phyloP scores from a whole-genome alignment of 2,888 invertebrate species.

The Drosophila birchii region DNA sequence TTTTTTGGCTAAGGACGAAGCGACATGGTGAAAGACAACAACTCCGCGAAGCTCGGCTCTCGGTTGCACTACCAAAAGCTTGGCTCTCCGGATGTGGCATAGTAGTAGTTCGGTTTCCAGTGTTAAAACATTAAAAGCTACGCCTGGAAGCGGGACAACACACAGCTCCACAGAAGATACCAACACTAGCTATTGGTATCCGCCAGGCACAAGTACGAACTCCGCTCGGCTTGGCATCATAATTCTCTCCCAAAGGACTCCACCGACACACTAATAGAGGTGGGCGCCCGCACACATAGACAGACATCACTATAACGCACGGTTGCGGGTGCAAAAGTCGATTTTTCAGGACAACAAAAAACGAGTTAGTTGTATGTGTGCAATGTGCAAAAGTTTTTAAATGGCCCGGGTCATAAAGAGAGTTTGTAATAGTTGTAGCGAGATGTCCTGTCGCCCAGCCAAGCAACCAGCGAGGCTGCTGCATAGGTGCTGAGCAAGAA shows the following conservation, averaged over 20 bases:
- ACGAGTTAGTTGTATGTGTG: slow-evolving; percentile 50
- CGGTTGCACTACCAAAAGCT: slow-evolving; percentile 22
- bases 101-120: slow-evolving; percentile 55
- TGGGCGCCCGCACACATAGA: slow-evolving; percentile 48
- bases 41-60: slow-evolving; percentile 16
- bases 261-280: slow-evolving; percentile 8
- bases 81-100: slow-evolving; percentile 35
- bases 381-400: slow-evolving; percentile 68
- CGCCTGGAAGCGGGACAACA: slow-evolving; percentile 78
- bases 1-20: slow-evolving; percentile 56
- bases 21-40: slow-evolving; percentile 43
- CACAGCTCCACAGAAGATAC: slow-evolving; percentile 73
- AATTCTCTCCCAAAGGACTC: slow-evolving; percentile 58
- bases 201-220: slow-evolving; percentile 54
- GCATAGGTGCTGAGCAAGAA: slow-evolving; percentile 67
- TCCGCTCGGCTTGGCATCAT: slow-evolving; percentile 72
- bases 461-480: slow-evolving; percentile 4
- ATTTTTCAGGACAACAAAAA: slow-evolving; percentile 74
- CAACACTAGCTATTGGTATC: slow-evolving; percentile 82
- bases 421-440: slow-evolving; percentile 38
- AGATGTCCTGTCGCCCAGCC: slow-evolving; percentile 19
- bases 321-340: slow-evolving; percentile 67
- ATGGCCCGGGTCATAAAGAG: slow-evolving; percentile 57
- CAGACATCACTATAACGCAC: slow-evolving; percentile 18
- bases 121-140: slow-evolving; percentile 76